Conservation (phyloP, 2,797 vertebrate species). For the Nyctibius grandis region DNA sequence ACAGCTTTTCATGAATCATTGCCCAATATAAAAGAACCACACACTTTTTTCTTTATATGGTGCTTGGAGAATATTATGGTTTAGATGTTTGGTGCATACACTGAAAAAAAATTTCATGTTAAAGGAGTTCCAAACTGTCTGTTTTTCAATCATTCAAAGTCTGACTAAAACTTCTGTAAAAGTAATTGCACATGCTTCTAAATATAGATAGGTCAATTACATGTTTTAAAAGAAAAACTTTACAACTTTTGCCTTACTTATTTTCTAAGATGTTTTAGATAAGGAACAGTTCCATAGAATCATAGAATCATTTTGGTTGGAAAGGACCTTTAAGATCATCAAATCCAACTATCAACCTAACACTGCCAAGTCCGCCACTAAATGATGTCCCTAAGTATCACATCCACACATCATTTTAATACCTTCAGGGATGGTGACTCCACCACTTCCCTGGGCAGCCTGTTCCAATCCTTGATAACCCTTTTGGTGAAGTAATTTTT, state of each 20-base stretch:
- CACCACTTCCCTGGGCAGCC: no score
- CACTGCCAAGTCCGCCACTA: no score
- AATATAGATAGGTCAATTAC: neutral
- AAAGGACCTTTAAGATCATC: no score
- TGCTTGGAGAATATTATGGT: neutral
- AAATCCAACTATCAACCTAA: no score
- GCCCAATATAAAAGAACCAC: neutral
- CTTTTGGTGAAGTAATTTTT: no score
- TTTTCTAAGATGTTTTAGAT: neutral
- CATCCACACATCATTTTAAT: no score
- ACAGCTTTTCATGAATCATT: neutral
- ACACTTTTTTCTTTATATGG: neutral
- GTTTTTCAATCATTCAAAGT: neutral
- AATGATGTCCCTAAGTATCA: no score
- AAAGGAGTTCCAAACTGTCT: neutral
- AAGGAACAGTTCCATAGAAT: no score
- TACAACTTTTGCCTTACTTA: neutral
- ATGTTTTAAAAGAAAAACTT: neutral
- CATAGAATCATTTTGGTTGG: no score
- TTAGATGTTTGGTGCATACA: accelerated
- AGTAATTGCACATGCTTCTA: neutral
- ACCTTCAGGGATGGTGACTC: no score
- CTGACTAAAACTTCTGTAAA: neutral
- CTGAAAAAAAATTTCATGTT: neutral
- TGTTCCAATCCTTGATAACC: no score